Evolutionary conservation across 2,797 vertebrate genomes (phyloP).

Genomic region (Arctocebus calabarensis): DNA sequence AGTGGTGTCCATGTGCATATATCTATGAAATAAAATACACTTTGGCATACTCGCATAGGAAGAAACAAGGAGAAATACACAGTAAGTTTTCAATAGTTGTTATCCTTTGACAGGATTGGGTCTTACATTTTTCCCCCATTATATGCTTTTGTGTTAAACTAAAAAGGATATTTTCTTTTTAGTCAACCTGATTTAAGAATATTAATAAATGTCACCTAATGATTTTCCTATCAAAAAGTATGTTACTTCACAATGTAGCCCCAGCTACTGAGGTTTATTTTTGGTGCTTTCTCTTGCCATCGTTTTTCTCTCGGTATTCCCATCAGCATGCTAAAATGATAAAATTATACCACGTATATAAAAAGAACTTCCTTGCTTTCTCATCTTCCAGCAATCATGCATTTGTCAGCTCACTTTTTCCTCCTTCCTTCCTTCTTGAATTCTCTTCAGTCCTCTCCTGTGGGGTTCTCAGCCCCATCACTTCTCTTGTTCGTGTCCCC

Average conservation of each 20-base stretch:
- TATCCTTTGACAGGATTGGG: not conserved
- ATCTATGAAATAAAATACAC: not conserved
- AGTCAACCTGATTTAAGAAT: not conserved
- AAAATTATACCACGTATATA: not conserved
- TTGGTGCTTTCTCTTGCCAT: not conserved
- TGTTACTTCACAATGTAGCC: not conserved
- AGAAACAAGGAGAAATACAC: not conserved
- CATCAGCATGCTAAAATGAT: not conserved
- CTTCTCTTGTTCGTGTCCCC: not conserved
- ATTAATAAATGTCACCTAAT: not conserved
- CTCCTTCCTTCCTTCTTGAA: not conserved
- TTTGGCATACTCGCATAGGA: not conserved
- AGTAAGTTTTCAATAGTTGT: not conserved
- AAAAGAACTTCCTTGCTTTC: not conserved
- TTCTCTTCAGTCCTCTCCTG: not conserved
- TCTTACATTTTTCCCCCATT: not conserved
- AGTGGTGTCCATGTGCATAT: not conserved
- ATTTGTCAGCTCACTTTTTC: not conserved
- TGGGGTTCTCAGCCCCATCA: not conserved
- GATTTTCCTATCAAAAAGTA: not conserved
- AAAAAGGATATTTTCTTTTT: not conserved
- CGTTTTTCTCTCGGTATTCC: not conserved
- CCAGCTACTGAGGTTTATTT: not conserved
- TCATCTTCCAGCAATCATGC: not conserved
- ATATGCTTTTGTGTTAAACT: constrained; percentile 11